These are phyloP conservation scores for Cololabis saira DNA, from an alignment of 2,113 vertebrate species.

Conservation along the genomic window DNA sequence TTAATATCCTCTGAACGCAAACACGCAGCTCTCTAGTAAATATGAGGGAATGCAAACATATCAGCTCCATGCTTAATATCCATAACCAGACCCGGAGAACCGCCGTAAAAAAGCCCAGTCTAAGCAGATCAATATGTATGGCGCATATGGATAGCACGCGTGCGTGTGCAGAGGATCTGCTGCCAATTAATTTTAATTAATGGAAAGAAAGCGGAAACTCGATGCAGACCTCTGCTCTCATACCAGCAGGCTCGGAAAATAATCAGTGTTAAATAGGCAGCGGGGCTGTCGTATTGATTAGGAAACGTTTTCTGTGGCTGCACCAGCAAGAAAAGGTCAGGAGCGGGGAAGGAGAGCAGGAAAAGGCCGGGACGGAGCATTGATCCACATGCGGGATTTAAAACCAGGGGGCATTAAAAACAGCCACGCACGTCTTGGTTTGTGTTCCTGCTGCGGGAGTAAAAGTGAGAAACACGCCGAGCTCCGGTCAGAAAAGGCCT, in stretches of 20 bases:
- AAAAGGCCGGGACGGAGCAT: neutral
- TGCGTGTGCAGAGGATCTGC: slow-evolving; percentile 61
- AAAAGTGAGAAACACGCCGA: slow-evolving; percentile 20
- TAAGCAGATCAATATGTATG: slow-evolving; percentile 70
- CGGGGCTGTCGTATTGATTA: slow-evolving; percentile 59
- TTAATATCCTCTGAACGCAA: slow-evolving; percentile 21
- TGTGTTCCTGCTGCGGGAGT: no score
- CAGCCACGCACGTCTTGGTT: no score
- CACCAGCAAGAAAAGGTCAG: slow-evolving; percentile 19
- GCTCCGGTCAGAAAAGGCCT: slow-evolving; percentile 42
- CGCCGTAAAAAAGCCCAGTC: slow-evolving; percentile 46
- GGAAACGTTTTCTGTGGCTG: slow-evolving; percentile 6
- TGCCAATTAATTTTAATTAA: slow-evolving; percentile 83
- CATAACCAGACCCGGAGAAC: slow-evolving; percentile 30
- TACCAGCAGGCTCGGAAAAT: slow-evolving; percentile 65
- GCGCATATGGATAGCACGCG: slow-evolving; percentile 69
- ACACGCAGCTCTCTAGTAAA: slow-evolving; percentile 18
- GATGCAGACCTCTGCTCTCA: slow-evolving; percentile 73
- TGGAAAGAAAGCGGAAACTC: slow-evolving; percentile 77
- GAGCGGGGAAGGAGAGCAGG: neutral
- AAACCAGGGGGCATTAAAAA: no score
- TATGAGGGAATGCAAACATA: slow-evolving; percentile 45
- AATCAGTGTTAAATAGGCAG: slow-evolving; percentile 69
- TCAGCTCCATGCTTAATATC: slow-evolving; percentile 45
- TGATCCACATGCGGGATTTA: no score